These are phyloP conservation scores for Catagonus wagneri DNA, from an alignment of 2,113 vertebrate genomes.

Conservation along the genomic window DNA sequence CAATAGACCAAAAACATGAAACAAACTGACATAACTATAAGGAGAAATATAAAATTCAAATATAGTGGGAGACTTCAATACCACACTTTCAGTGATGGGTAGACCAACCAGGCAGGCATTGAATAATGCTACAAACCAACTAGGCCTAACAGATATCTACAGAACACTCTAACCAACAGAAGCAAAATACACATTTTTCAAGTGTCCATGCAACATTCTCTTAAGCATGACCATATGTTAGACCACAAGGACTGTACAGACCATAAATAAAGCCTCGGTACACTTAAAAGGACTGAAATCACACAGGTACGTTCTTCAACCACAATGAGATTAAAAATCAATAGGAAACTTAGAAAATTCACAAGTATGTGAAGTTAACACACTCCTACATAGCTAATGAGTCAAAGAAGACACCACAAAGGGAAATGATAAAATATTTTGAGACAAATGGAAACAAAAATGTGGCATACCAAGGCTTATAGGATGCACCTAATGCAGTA, in stretches of 20 bases:
- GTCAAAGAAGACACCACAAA: conserved; percentile 29
- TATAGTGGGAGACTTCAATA: not conserved
- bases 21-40: not conserved
- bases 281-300: not conserved
- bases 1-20: not conserved
- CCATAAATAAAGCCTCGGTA: not conserved
- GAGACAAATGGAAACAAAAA: conserved; percentile 30
- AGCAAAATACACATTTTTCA: not conserved
- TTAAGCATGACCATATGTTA: not conserved
- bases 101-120: not conserved
- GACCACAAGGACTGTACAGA: not conserved
- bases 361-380: not conserved
- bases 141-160: not conserved
- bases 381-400: not conserved
- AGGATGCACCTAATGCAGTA: not conserved
- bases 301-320: not conserved
- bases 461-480: not conserved
- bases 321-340: not conserved
- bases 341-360: not conserved
- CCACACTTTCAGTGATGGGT: not conserved
- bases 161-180: not conserved
- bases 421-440: conserved; percentile 31
- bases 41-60: not conserved
- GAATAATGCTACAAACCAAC: not conserved
- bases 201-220: not conserved